Evolutionary conservation across 2,113 vertebrate species (phyloP).

Genomic region (Bostrychus sinensis): DNA sequence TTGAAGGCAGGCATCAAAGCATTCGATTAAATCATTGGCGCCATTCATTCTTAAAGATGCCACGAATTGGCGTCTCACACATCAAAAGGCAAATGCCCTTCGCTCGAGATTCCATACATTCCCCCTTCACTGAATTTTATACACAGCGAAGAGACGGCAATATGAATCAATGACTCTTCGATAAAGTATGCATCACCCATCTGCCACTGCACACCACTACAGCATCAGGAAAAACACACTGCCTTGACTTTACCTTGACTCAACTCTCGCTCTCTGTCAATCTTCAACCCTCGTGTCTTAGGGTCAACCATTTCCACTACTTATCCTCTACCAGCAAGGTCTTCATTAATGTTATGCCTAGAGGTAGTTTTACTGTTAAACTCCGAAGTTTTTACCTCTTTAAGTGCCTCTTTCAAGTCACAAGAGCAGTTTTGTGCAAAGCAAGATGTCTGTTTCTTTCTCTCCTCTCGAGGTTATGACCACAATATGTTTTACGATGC

Average conservation of each 20-base stretch:
- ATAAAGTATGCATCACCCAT: conserved; percentile 23
- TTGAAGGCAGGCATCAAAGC: conserved; percentile 65
- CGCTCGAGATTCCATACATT: conserved; percentile 22
- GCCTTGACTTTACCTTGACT: neutral
- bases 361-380: conserved; percentile 16
- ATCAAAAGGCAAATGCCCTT: conserved; percentile 44
- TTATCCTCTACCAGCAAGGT: conserved; percentile 17
- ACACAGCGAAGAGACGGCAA: conserved; percentile 15
- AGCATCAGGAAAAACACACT: conserved; percentile 15
- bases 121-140: conserved; percentile 20
- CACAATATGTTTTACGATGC: neutral
- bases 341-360: conserved; percentile 49
- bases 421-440: conserved; percentile 24
- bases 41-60: conserved; percentile 48
- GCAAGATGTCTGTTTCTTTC: conserved; percentile 14
- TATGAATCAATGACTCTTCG: conserved; percentile 35
- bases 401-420: conserved; percentile 47
- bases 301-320: conserved; percentile 6
- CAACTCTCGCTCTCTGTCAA: neutral
- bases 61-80: conserved; percentile 40
- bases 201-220: neutral
- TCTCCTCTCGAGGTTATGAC: conserved; percentile 18
- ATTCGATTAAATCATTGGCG: conserved; percentile 62
- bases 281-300: neutral
- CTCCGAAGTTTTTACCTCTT: conserved; percentile 27